These are phyloP conservation scores for Lepidocyrtoides sp. DNA, from an alignment of 2,888 invertebrate species.

Conservation along the genomic window DNA sequence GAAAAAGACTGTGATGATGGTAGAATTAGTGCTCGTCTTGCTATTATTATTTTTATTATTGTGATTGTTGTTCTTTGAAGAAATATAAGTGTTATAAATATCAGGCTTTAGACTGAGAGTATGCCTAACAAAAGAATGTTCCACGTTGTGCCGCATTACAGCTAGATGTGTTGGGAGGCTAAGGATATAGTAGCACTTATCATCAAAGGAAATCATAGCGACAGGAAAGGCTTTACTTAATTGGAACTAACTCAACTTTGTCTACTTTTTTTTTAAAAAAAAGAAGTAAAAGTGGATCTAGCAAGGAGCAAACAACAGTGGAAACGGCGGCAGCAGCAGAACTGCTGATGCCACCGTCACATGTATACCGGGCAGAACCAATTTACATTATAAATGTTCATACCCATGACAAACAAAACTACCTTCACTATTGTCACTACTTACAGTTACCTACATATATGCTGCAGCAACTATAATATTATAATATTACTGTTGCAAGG, in stretches of 20 bases:
- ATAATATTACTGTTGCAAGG: neutral
- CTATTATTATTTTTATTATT: neutral
- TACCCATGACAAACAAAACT: neutral
- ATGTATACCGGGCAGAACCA: neutral
- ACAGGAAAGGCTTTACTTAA: slow-evolving; percentile 54
- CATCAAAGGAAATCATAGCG: slow-evolving; percentile 55
- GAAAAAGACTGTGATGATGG: neutral
- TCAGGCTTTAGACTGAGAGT: neutral
- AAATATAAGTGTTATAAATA: neutral
- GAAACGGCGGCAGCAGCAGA: neutral
- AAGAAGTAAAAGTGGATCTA: neutral
- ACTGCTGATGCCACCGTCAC: slow-evolving; percentile 5
- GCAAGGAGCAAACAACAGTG: neutral
- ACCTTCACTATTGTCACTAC: no score
- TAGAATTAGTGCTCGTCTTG: neutral
- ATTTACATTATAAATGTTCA: no score
- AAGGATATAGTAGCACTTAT: slow-evolving; percentile 44
- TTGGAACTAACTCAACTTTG: slow-evolving; percentile 51
- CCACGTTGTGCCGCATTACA: no score
- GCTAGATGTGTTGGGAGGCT: neutral
- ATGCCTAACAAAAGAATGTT: no score
- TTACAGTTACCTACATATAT: neutral
- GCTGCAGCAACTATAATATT: neutral
- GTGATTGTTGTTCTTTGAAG: neutral
- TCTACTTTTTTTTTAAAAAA: slow-evolving; percentile 25